Percentiles rank a stretch among this genome's conserved stretches.
Evolutionary conservation across 2,888 invertebrate species (phyloP).

Genomic region (Octonoba sinensis): DNA sequence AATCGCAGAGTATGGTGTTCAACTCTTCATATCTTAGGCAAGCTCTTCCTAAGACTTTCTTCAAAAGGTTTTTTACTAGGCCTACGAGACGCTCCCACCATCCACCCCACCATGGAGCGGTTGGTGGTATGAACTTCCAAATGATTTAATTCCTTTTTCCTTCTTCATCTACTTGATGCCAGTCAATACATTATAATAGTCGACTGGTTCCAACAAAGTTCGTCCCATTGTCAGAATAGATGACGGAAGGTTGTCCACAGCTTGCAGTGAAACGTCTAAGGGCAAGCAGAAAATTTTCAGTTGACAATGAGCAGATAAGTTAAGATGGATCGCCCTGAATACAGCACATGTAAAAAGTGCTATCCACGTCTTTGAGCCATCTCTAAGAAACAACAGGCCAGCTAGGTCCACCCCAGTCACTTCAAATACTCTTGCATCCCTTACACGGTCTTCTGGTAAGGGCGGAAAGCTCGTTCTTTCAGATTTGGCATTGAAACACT

Average conservation of each 20-base stretch:
- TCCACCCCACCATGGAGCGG: not conserved
- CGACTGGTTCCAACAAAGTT: slow-evolving; percentile 1
- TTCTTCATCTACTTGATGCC: not conserved
- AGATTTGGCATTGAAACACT: not conserved
- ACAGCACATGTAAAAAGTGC: slow-evolving; percentile 1
- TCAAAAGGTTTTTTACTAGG: slow-evolving; percentile 15
- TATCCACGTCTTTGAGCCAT: slow-evolving; percentile 2
- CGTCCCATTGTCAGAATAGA: not conserved
- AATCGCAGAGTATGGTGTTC: too few relatives aligned
- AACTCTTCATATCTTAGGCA: slow-evolving; percentile 7
- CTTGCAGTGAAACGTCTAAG: not conserved
- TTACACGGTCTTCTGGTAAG: slow-evolving; percentile 17
- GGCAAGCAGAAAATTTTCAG: not conserved
- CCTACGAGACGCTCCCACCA: slow-evolving; percentile 1
- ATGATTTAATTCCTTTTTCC: too few relatives aligned
- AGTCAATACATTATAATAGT: not conserved
- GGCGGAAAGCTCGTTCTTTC: not conserved
- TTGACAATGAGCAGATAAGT: slow-evolving; percentile 16
- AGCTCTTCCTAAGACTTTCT: slow-evolving; percentile 7
- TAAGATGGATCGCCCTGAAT: slow-evolving; percentile 6
- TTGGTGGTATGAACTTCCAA: too few relatives aligned
- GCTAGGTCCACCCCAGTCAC: not conserved
- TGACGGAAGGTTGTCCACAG: not conserved
- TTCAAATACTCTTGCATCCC: not conserved
- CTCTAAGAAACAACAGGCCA: not conserved